Conservation (phyloP, 2,888 invertebrate genomes). For the Drosophila pegasa region DNA sequence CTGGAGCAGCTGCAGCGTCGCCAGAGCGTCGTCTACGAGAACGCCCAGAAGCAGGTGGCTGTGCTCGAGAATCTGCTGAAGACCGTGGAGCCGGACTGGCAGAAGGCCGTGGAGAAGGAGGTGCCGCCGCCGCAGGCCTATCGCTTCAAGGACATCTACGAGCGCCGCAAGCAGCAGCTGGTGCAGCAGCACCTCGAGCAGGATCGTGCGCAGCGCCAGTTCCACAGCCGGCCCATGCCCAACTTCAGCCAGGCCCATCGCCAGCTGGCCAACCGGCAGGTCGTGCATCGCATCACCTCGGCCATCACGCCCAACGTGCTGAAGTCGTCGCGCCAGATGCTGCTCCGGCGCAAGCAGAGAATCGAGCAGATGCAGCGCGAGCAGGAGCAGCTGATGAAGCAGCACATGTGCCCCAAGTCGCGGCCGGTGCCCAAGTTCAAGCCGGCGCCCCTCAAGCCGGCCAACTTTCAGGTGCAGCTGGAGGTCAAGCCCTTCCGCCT, state of each 20-base stretch:
- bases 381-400: conserved; percentile 10
- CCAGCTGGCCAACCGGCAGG: conserved; percentile 20
- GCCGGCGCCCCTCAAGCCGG: conserved; percentile 16
- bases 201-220: conserved; percentile 58
- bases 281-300: conserved; percentile 52
- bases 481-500: conserved; percentile 57
- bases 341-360: conserved; percentile 45
- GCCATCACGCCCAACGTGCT: conserved; percentile 69
- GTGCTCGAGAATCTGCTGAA: conserved; percentile 24
- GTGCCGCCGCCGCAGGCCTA: conserved; percentile 50
- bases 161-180: conserved; percentile 43
- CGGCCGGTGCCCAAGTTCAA: conserved; percentile 22
- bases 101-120: background rate
- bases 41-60: conserved; percentile 31
- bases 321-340: conserved; percentile 36
- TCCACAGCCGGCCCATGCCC: conserved; percentile 74
- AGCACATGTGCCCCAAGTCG: conserved; percentile 4
- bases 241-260: conserved; percentile 57
- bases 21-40: conserved; percentile 17
- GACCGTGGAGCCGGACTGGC: conserved; percentile 21
- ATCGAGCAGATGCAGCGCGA: conserved; percentile 41
- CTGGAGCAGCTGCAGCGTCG: conserved; percentile 29
- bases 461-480: conserved; percentile 22
- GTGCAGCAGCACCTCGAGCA: conserved; percentile 21
- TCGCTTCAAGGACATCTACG: conserved; percentile 65